phyloP scores from a whole-genome alignment of 1,140 invertebrate genomes.

The Danaus plexippus region DNA sequence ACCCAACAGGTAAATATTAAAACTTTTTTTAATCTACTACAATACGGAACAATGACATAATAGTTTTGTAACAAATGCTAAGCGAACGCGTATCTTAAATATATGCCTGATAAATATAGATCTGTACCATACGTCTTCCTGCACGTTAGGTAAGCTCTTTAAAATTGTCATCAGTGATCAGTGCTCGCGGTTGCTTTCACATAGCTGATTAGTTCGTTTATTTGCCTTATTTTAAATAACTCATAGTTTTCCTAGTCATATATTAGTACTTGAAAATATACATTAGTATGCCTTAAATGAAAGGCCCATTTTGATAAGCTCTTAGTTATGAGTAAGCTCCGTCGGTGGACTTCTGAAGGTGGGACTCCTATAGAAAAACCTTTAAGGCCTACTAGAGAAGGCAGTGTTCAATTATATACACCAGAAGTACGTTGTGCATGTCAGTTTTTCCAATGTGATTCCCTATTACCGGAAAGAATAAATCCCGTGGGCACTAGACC shows the following conservation, averaged over 20 bases:
- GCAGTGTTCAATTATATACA: constrained; percentile 77
- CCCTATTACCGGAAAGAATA: constrained; percentile 80
- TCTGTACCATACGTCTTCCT: constrained; percentile 53
- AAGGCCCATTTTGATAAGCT: constrained; percentile 24
- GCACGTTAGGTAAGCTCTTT: constrained; percentile 63
- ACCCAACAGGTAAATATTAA: constrained; percentile 56
- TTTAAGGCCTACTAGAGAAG: constrained; percentile 72
- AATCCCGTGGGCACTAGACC: constrained; percentile 75
- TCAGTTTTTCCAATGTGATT: constrained; percentile 86
- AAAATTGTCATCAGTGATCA: constrained; percentile 67
- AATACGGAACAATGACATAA: constrained; percentile 54
- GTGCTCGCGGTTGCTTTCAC: constrained; percentile 64
- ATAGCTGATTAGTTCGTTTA: constrained; percentile 62
- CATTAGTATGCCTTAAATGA: constrained; percentile 38
- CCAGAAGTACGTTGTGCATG: constrained; percentile 86
- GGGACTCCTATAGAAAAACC: constrained; percentile 72
- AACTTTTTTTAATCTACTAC: constrained; percentile 25
- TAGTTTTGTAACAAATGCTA: constrained; percentile 49
- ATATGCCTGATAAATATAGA: constrained; percentile 64
- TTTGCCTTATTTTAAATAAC: constrained; percentile 39
- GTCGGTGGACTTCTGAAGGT: constrained; percentile 77
- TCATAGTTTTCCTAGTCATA: constrained; percentile 19
- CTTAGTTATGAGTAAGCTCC: constrained; percentile 62
- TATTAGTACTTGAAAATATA: constrained; percentile 15
- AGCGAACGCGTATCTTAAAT: constrained; percentile 56